Conservation (phyloP, 2,888 invertebrate genomes). For the Diaperis boleti region DNA sequence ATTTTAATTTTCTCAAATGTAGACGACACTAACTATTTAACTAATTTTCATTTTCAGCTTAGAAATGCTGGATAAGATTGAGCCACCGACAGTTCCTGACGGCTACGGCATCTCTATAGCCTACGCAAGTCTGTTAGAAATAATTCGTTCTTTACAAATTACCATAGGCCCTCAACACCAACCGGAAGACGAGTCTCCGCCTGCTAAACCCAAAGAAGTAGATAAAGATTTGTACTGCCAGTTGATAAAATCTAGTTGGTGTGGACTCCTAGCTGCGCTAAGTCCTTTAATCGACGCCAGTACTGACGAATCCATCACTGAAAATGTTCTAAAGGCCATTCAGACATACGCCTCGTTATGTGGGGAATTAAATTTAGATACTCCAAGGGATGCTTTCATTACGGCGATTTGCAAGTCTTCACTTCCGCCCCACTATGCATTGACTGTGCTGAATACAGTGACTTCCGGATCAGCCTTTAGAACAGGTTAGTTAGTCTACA, state of each 20-base stretch:
- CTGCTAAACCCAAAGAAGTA: conserved; percentile 57
- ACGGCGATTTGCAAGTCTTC: conserved; percentile 97
- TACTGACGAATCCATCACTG: conserved; percentile 92
- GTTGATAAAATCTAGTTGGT: conserved; percentile 94
- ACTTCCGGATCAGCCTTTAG: conserved; percentile 68
- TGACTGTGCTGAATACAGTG: conserved; percentile 82
- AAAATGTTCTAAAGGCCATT: conserved; percentile 91
- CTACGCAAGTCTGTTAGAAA: conserved; percentile 92
- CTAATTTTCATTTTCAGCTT: conserved; percentile 73
- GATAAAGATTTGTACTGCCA: conserved; percentile 74
- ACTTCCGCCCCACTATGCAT: conserved; percentile 93
- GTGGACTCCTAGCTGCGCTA: conserved; percentile 91
- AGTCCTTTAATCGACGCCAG: conserved; percentile 95
- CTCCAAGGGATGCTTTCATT: conserved; percentile 93
- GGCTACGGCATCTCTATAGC: conserved; percentile 98
- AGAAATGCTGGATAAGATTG: conserved; percentile 96
- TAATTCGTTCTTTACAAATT: conserved; percentile 86
- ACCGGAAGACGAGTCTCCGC: conserved; percentile 49
- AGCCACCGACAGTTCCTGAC: conserved; percentile 94
- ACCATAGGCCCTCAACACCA: conserved; percentile 74
- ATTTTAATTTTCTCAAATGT: too few relatives aligned
- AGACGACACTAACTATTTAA: too few relatives aligned
- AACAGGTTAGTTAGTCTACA: conserved; percentile 48
- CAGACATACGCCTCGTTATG: conserved; percentile 92
- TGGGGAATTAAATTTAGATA: conserved; percentile 82